Evolutionary conservation across 2,113 vertebrate species (phyloP).

Genomic region (Labeo rohita): DNA sequence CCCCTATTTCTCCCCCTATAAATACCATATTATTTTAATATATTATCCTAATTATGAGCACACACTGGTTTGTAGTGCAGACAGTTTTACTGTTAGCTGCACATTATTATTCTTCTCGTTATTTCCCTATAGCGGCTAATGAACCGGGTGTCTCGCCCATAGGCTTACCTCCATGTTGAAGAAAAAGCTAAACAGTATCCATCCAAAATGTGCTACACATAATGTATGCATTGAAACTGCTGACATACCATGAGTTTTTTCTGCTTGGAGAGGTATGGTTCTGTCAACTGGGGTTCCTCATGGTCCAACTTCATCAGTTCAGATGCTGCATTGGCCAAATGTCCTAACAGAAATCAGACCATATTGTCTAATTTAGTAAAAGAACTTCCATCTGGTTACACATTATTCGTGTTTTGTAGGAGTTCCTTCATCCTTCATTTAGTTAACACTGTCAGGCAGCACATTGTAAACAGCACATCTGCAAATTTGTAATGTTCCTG

Average conservation of each 20-base stretch:
- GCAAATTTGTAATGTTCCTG: slow-evolving; percentile 3
- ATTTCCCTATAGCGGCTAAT: no score
- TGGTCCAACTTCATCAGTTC: slow-evolving; percentile 98
- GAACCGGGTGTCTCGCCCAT: no score
- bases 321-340: slow-evolving; percentile 89
- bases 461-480: background rate
- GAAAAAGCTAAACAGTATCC: background rate
- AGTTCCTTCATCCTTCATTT: background rate
- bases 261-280: slow-evolving; percentile 98
- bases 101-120: no score
- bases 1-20: no score
- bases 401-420: background rate
- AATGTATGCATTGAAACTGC: background rate
- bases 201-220: background rate
- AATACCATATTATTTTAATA: no score
- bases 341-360: slow-evolving; percentile 77
- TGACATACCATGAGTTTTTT: slow-evolving; percentile 96
- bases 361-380: background rate
- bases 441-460: background rate
- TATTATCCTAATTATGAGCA: no score
- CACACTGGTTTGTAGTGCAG: no score
- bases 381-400: background rate
- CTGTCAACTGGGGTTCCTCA: slow-evolving; percentile 92
- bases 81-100: no score
- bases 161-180: no score